phyloP scores from a whole-genome alignment of 2,113 vertebrate genomes.

The Strix aluco region DNA sequence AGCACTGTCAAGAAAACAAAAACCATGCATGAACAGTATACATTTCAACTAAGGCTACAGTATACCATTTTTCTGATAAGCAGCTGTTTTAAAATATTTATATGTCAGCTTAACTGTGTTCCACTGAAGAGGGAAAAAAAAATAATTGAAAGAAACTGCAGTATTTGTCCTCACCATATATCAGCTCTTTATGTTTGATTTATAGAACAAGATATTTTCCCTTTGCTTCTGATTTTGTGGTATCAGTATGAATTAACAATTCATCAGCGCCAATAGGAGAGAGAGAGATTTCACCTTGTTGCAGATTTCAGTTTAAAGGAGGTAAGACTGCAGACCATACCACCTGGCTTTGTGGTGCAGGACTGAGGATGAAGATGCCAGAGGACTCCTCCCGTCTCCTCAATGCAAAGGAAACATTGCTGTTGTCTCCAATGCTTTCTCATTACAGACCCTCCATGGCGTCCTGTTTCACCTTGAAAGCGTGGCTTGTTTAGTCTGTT shows the following conservation, averaged over 20 bases:
- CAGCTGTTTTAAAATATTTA: slow-evolving; percentile 36
- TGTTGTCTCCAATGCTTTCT: neutral
- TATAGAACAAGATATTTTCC: neutral
- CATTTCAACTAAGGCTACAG: neutral
- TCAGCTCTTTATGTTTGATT: neutral
- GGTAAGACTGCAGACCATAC: neutral
- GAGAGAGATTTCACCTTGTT: neutral
- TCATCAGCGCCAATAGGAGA: neutral
- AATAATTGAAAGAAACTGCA: neutral
- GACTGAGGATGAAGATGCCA: neutral
- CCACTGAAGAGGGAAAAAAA: neutral
- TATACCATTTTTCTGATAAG: neutral
- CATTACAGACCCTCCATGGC: neutral
- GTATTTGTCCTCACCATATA: neutral
- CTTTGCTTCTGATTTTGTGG: neutral
- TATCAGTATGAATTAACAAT: neutral
- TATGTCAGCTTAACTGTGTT: neutral
- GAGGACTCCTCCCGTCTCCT: neutral
- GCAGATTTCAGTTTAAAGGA: neutral
- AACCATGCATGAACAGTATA: neutral
- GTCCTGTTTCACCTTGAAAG: neutral
- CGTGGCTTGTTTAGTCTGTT: neutral
- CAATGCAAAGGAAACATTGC: neutral
- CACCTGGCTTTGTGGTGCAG: neutral
- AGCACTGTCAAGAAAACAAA: neutral